Evolutionary conservation across 2,113 vertebrate species (phyloP).

Genomic region (Xiphophorus couchianus): DNA sequence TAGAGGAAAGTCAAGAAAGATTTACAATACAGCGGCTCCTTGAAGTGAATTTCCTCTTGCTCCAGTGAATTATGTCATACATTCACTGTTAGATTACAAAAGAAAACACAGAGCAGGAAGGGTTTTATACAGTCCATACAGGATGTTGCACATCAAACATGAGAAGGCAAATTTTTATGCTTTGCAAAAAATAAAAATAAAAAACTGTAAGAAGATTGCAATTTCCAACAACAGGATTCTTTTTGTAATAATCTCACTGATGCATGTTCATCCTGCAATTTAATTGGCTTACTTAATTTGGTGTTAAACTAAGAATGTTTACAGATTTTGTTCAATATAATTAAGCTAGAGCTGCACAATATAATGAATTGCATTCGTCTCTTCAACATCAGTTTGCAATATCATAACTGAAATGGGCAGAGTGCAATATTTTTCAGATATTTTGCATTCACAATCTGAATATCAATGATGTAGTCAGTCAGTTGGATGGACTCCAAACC

Average conservation of each 20-base stretch:
- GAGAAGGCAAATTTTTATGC: not conserved
- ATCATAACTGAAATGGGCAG: not conserved
- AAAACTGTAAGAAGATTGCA: not conserved
- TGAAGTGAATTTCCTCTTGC: constrained; percentile 7
- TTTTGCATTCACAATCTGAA: not conserved
- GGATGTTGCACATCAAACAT: too few species aligned
- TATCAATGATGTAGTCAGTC: not conserved
- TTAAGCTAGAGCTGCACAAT: not conserved
- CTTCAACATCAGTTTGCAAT: not conserved
- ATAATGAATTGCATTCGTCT: not conserved
- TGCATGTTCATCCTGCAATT: not conserved
- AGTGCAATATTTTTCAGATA: not conserved
- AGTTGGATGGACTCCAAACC: not conserved
- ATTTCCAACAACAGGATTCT: not conserved
- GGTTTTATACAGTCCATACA: not conserved
- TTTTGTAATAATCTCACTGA: not conserved
- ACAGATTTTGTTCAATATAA: not conserved
- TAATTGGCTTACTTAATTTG: not conserved
- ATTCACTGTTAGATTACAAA: not conserved
- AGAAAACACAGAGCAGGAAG: not conserved
- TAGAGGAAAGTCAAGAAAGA: not conserved
- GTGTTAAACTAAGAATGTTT: not conserved
- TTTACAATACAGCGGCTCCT: not conserved
- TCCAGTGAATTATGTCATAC: constrained; percentile 7
- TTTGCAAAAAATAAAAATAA: not conserved